phyloP scores from a whole-genome alignment of 2,113 vertebrate species.

The Eleginops maclovinus region DNA sequence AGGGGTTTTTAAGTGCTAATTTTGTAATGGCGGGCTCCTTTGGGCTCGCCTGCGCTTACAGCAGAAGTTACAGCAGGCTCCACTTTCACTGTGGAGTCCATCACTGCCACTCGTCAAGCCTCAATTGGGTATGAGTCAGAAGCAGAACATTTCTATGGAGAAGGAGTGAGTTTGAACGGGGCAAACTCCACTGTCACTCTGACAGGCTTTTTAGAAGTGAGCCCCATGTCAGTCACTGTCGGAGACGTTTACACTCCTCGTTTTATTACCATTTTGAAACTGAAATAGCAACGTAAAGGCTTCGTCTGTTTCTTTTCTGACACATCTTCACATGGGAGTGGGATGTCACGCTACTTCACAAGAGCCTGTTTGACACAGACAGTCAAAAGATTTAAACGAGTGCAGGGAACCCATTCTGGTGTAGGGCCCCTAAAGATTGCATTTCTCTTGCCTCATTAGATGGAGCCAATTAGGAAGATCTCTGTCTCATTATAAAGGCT shows the following conservation, averaged over 20 bases:
- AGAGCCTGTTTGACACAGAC: conserved; percentile 44
- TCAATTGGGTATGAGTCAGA: conserved; percentile 41
- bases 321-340: conserved; percentile 35
- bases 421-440: conserved; percentile 85
- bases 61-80: conserved; percentile 1
- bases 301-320: background rate
- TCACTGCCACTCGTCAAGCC: conserved; percentile 24
- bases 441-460: conserved; percentile 86
- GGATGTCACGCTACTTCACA: conserved; percentile 40
- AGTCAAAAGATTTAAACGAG: conserved; percentile 41
- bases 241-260: background rate
- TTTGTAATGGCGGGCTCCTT: conserved; percentile 1
- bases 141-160: conserved; percentile 11
- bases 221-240: conserved; percentile 30
- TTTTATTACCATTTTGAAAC: conserved; percentile 5
- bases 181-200: conserved; percentile 16
- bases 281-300: background rate
- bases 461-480: conserved; percentile 88
- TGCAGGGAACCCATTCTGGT: conserved; percentile 57
- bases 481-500: conserved; percentile 86
- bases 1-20: conserved; percentile 16
- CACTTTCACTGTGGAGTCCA: background rate
- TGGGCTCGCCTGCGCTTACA: background rate
- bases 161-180: conserved; percentile 2
- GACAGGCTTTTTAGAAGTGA: conserved; percentile 5